A percentile compares a stretch with the other conserved stretches of the same genome.
Evolutionary conservation across 2,888 invertebrate species (phyloP).

Genomic region (Drosophila planitibia): DNA sequence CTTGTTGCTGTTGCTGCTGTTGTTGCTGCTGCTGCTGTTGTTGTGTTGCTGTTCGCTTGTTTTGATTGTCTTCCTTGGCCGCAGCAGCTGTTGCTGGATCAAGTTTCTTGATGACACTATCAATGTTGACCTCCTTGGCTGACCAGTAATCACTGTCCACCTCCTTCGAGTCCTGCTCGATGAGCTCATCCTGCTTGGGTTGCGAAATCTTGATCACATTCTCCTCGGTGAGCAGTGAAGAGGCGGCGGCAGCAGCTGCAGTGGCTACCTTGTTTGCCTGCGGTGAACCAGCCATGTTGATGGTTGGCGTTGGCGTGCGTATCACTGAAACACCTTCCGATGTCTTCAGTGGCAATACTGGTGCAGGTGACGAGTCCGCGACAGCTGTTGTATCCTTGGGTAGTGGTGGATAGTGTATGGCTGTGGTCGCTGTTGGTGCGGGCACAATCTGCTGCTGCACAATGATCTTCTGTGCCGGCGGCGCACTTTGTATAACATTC

Average conservation of each 20-base stretch:
- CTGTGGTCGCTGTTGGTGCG: conserved; percentile 34
- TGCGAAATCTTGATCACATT: conserved; percentile 83
- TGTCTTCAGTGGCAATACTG: conserved; percentile 53
- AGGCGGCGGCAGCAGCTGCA: conserved; percentile 18
- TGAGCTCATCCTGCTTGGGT: conserved; percentile 81
- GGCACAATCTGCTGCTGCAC: conserved; percentile 78
- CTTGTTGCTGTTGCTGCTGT: conserved; percentile 8
- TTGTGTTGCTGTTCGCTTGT: conserved; percentile 29
- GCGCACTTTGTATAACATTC: conserved; percentile 81
- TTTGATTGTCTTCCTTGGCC: conserved; percentile 47
- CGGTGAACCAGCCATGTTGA: conserved; percentile 47
- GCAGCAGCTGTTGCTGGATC: conserved; percentile 85
- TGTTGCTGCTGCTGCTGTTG: conserved; percentile 7
- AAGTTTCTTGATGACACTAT: conserved; percentile 92
- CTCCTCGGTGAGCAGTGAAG: conserved; percentile 81
- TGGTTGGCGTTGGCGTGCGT: conserved; percentile 65
- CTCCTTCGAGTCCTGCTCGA: conserved; percentile 88
- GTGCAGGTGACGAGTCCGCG: not conserved
- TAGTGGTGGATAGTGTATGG: conserved; percentile 53
- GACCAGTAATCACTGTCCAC: conserved; percentile 91
- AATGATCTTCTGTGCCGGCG: conserved; percentile 71
- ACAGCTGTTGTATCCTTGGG: conserved; percentile 27
- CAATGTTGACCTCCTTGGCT: conserved; percentile 92
- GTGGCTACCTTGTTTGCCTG: conserved; percentile 37
- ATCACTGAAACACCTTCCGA: conserved; percentile 75